phyloP scores from a whole-genome alignment of 2,888 invertebrate species.

The Nomada lathburiana region DNA sequence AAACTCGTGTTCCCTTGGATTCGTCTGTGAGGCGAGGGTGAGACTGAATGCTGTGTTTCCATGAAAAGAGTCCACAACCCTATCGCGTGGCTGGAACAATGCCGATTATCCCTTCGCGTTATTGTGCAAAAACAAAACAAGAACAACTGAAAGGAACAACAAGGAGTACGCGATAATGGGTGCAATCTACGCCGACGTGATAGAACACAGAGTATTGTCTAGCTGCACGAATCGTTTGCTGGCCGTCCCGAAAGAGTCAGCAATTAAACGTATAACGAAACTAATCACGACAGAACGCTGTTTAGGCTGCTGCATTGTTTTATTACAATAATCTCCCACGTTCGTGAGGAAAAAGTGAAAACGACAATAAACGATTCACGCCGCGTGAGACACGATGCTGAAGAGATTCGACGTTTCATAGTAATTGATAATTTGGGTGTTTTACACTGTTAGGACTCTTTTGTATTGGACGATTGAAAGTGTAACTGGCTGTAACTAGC shows the following conservation, averaged over 20 bases:
- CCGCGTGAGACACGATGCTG: background rate
- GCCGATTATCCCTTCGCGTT: conserved; percentile 63
- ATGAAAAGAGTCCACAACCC: conserved; percentile 60
- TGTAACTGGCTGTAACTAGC: background rate
- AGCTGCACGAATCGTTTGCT: conserved; percentile 28
- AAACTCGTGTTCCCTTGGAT: conserved; percentile 13
- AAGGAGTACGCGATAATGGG: conserved; percentile 70
- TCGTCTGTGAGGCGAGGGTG: conserved; percentile 32
- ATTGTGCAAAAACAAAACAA: conserved; percentile 71
- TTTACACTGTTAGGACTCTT: background rate
- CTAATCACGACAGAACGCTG: conserved; percentile 53
- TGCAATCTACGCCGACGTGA: conserved; percentile 39
- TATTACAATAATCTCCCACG: conserved; percentile 40
- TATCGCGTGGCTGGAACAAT: conserved; percentile 63
- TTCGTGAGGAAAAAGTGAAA: background rate
- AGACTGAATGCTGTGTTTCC: conserved; percentile 40
- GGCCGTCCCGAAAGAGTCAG: conserved; percentile 50
- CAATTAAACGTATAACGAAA: conserved; percentile 63
- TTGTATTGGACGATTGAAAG: background rate
- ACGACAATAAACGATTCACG: conserved; percentile 34
- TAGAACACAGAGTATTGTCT: conserved; percentile 60
- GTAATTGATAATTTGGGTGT: background rate
- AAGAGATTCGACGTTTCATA: background rate
- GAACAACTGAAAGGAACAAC: conserved; percentile 62
- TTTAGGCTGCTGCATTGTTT: conserved; percentile 56